Conservation (phyloP, 1,140 invertebrate genomes). For the Triops cancriformis region DNA sequence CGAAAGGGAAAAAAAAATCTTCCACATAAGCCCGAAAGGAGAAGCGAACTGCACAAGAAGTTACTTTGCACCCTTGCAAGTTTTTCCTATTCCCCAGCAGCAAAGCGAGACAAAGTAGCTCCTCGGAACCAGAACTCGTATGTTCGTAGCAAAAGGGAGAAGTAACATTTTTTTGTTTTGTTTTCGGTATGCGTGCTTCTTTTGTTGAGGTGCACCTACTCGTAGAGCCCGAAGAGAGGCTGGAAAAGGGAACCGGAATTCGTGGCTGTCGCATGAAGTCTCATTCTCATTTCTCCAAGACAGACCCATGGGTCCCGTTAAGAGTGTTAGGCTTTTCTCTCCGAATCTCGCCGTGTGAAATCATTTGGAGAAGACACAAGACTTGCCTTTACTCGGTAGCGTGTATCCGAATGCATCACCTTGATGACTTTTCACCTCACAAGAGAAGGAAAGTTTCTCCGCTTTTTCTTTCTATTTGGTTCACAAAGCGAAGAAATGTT, state of each 20-base stretch:
- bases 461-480: no score
- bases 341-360: constrained; percentile 3
- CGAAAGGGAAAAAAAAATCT: background rate
- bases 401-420: background rate
- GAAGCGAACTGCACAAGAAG: background rate
- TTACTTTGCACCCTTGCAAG: constrained; percentile 13
- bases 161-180: background rate
- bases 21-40: background rate
- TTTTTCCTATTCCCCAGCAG: background rate
- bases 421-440: constrained; percentile 2
- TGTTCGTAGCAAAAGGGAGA: background rate
- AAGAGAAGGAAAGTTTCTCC: background rate
- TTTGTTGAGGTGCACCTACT: background rate
- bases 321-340: background rate
- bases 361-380: constrained; percentile 3
- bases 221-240: background rate
- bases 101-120: constrained; percentile 13
- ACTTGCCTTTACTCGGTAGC: constrained; percentile 5
- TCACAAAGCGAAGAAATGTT: background rate
- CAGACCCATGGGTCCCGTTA: constrained; percentile 8
- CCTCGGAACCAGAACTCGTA: constrained; percentile 9
- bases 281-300: constrained; percentile 10
- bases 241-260: constrained; percentile 2
- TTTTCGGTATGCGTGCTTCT: background rate
- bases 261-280: constrained; percentile 12